Evolutionary conservation across 2,888 invertebrate genomes (phyloP).

Genomic region (Oscheius onirici): DNA sequence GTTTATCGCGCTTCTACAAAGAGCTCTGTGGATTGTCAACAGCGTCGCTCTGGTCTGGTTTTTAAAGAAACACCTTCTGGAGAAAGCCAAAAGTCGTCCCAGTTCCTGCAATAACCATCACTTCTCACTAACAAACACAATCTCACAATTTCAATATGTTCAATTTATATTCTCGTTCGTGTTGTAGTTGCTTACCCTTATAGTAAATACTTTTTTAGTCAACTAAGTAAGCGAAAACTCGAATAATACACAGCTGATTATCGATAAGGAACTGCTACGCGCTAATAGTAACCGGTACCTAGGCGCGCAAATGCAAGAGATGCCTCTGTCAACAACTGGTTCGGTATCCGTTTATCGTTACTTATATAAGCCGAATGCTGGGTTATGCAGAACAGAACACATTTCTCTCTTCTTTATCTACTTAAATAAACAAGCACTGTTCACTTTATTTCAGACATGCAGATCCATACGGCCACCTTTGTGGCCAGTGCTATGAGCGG

Average conservation of each 20-base stretch:
- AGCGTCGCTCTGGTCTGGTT: neutral
- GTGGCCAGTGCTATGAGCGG: constrained; percentile 52
- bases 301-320: neutral
- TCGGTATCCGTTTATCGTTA: constrained; percentile 9
- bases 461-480: constrained; percentile 56
- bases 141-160: too few relatives aligned
- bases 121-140: too few relatives aligned
- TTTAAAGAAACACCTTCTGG: neutral
- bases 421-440: neutral
- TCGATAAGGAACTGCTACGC: too few relatives aligned
- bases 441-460: constrained; percentile 36
- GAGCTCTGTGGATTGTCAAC: neutral
- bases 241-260: too few relatives aligned
- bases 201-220: too few relatives aligned
- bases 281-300: neutral
- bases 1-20: neutral
- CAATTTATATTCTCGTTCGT: too few relatives aligned
- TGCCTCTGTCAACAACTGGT: neutral
- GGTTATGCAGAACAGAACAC: neutral
- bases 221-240: too few relatives aligned
- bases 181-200: too few relatives aligned
- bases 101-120: too few relatives aligned
- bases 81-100: too few relatives aligned
- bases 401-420: neutral
- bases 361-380: constrained; percentile 1